These are phyloP conservation scores for Hemicrepidius hirtus DNA, from an alignment of 2,888 invertebrate species.

Conservation along the genomic window DNA sequence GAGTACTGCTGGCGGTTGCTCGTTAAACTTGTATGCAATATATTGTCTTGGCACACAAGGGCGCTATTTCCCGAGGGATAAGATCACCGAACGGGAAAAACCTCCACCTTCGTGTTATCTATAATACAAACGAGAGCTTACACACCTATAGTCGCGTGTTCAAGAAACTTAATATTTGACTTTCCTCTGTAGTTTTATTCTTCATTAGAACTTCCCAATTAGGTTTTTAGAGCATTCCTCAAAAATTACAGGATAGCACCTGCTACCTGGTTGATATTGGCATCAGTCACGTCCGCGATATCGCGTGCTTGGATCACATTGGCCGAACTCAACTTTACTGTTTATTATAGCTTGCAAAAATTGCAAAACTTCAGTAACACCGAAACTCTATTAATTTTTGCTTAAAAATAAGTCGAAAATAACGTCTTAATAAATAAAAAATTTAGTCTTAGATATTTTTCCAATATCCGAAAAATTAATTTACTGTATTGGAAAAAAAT, in stretches of 20 bases:
- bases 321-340: constrained; percentile 18
- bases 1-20: constrained; percentile 23
- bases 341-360: constrained; percentile 11
- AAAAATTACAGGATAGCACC: constrained; percentile 10
- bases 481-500: no score
- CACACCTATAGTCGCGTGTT: constrained; percentile 6
- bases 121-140: constrained; percentile 26
- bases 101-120: constrained; percentile 21
- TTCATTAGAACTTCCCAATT: background rate
- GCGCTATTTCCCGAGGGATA: constrained; percentile 31
- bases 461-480: no score
- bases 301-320: constrained; percentile 26
- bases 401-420: no score
- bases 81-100: constrained; percentile 26
- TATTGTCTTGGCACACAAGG: constrained; percentile 33
- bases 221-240: background rate
- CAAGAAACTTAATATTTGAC: background rate
- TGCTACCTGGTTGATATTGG: constrained; percentile 23
- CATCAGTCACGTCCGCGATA: constrained; percentile 20
- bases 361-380: constrained; percentile 21
- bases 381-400: background rate
- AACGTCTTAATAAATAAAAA: no score
- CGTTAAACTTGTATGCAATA: constrained; percentile 33
- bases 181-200: background rate
- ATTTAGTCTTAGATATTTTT: no score